Evolutionary conservation across 1,140 invertebrate genomes (phyloP).

Genomic region (Pinna nobilis): DNA sequence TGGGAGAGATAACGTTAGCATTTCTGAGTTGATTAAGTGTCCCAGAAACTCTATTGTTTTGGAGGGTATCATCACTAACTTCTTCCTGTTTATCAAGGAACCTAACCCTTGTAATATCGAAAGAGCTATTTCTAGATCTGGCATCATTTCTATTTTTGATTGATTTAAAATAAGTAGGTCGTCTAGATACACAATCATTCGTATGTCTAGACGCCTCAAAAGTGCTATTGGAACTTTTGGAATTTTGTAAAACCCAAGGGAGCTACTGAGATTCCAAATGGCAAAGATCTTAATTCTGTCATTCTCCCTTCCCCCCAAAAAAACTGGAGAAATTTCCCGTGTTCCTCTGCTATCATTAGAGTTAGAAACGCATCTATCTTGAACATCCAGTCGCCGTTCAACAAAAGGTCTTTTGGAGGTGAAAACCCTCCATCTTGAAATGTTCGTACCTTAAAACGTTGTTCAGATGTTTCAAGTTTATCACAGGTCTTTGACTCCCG

Average conservation of each 20-base stretch:
- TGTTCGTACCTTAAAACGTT: slow-evolving; percentile 31
- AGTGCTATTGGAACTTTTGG: slow-evolving; percentile 21
- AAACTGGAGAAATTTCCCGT: slow-evolving; percentile 10
- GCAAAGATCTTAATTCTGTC: slow-evolving; percentile 7
- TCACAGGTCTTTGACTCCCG: slow-evolving; percentile 24
- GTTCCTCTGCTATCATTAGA: background rate
- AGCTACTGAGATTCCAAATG: slow-evolving; percentile 28
- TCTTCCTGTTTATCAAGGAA: slow-evolving; percentile 16
- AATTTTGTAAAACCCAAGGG: slow-evolving; percentile 9
- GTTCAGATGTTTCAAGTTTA: slow-evolving; percentile 35
- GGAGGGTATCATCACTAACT: background rate
- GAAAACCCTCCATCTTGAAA: slow-evolving; percentile 40
- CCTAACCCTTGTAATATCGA: background rate
- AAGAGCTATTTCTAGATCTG: background rate
- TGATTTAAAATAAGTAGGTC: slow-evolving; percentile 27
- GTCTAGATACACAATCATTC: slow-evolving; percentile 22
- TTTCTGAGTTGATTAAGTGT: slow-evolving; percentile 6
- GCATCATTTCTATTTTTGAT: background rate
- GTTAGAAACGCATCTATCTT: slow-evolving; percentile 38
- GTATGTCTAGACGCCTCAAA: slow-evolving; percentile 3
- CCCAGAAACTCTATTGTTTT: slow-evolving; percentile 15
- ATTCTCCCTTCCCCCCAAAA: slow-evolving; percentile 12
- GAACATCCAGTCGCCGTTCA: slow-evolving; percentile 11
- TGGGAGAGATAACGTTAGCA: slow-evolving; percentile 17
- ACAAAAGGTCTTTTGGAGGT: slow-evolving; percentile 21